A percentile compares a stretch with the other conserved stretches of the same genome.
Evolutionary conservation across 2,113 vertebrate species (phyloP).

Genomic region (Mastomys coucha): DNA sequence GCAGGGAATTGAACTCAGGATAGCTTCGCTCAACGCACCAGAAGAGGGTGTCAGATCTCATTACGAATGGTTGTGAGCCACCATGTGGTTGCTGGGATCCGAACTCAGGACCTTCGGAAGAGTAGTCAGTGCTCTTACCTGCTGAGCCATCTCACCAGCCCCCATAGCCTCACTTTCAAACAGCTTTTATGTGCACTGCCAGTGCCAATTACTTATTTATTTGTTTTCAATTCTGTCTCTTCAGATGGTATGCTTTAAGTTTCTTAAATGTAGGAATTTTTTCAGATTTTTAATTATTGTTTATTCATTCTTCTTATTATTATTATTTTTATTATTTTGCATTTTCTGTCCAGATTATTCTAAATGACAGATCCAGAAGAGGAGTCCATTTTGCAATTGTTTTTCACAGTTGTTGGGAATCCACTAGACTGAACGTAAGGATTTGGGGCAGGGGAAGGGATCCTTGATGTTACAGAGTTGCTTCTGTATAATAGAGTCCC

Average conservation of each 20-base stretch:
- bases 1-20: too few relatives aligned
- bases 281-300: background rate
- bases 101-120: too few relatives aligned
- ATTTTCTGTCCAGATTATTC: constrained; percentile 19
- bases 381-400: background rate
- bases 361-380: constrained; percentile 11
- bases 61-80: too few relatives aligned
- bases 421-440: background rate
- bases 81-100: too few relatives aligned
- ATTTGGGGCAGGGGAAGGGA: too few relatives aligned
- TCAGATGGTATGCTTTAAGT: constrained; percentile 35
- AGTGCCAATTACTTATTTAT: background rate
- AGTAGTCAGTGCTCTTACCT: too few relatives aligned
- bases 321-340: background rate
- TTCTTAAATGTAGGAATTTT: background rate
- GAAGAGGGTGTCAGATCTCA: too few relatives aligned
- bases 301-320: too few relatives aligned
- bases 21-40: too few relatives aligned
- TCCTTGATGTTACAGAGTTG: background rate
- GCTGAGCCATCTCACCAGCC: too few relatives aligned
- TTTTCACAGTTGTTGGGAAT: background rate
- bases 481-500: background rate
- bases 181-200: background rate
- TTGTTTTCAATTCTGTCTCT: constrained; percentile 41
- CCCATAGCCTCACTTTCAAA: background rate